phyloP scores from a whole-genome alignment of 1,140 invertebrate genomes.

The Pseudobourletiella spinata region DNA sequence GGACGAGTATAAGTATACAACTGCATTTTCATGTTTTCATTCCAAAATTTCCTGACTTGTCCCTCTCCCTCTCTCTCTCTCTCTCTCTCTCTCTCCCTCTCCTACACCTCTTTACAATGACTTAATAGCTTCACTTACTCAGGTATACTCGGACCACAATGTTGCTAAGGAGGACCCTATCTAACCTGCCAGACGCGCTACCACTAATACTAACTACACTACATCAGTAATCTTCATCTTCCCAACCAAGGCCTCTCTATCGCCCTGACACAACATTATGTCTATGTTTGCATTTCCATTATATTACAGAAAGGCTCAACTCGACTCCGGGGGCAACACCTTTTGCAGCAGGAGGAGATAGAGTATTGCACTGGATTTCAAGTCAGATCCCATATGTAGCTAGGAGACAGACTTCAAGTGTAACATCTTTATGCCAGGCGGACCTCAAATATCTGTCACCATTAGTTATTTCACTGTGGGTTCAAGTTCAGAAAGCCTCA shows the following conservation, averaged over 20 bases:
- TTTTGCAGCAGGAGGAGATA: neutral
- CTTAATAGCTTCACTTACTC: neutral
- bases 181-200: too few relatives aligned
- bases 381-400: too few relatives aligned
- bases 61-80: neutral
- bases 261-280: too few relatives aligned
- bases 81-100: neutral
- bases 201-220: too few relatives aligned
- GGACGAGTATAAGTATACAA: too few relatives aligned
- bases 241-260: too few relatives aligned
- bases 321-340: neutral
- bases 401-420: conserved; percentile 1
- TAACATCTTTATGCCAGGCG: neutral
- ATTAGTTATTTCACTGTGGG: conserved; percentile 5
- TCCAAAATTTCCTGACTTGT: too few relatives aligned
- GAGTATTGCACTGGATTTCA: neutral
- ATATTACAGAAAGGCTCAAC: neutral
- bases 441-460: neutral
- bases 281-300: conserved; percentile 1
- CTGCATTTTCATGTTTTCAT: neutral
- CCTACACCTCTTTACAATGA: neutral
- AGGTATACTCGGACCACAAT: too few relatives aligned
- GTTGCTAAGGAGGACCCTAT: too few relatives aligned
- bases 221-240: too few relatives aligned
- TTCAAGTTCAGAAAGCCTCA: neutral